Percentiles rank a stretch among this genome's conserved stretches.
phyloP scores from a whole-genome alignment of 2,888 invertebrate species.

The Neoascia interrupta region DNA sequence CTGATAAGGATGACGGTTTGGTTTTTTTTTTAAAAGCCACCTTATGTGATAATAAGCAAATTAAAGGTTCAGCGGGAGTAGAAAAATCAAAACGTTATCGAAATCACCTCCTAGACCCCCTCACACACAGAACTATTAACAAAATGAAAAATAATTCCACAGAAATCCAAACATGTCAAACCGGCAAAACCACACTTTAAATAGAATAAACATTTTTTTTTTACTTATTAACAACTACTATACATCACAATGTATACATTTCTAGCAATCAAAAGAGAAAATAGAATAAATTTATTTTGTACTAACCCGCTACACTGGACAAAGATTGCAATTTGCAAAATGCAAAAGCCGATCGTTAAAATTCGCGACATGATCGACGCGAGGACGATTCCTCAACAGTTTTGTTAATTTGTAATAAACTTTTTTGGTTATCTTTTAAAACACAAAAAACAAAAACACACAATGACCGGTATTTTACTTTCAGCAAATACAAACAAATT shows the following conservation, averaged over 20 bases:
- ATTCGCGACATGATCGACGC: conserved; percentile 48
- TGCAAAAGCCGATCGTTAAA: conserved; percentile 41
- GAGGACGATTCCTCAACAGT: conserved; percentile 1
- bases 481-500: too few species aligned
- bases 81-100: not conserved
- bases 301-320: conserved; percentile 64
- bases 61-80: conserved; percentile 9
- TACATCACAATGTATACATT: conserved; percentile 1
- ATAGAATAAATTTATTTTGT: not conserved
- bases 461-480: conserved; percentile 17
- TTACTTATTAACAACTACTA: not conserved
- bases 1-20: not conserved
- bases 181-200: conserved; percentile 39
- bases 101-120: conserved; percentile 24
- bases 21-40: not conserved
- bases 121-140: not conserved
- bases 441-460: conserved; percentile 27
- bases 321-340: conserved; percentile 55
- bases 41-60: conserved; percentile 26
- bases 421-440: too few species aligned
- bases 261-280: not conserved
- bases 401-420: conserved; percentile 15
- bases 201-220: conserved; percentile 12
- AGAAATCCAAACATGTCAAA: conserved; percentile 32
- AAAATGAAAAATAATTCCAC: not conserved